phyloP scores from a whole-genome alignment of 2,888 invertebrate species.

The Autographa gamma region DNA sequence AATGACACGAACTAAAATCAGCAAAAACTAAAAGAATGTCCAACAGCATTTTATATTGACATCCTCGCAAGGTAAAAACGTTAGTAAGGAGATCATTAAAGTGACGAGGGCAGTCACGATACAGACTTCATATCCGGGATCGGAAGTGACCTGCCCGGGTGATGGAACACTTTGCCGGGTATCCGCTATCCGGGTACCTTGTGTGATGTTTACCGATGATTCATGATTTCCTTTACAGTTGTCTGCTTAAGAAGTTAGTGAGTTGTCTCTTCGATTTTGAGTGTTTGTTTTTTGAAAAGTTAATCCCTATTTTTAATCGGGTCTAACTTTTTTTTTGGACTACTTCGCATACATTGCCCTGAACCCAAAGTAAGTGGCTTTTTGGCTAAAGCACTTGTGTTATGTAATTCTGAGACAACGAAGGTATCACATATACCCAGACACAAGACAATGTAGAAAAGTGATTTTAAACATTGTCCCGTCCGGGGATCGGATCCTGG shows the following conservation, averaged over 20 bases:
- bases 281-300: background rate
- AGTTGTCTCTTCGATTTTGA: slow-evolving; percentile 13
- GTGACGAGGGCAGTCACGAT: slow-evolving; percentile 68
- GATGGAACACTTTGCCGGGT: slow-evolving; percentile 69
- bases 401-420: no score
- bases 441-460: no score
- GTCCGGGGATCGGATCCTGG: no score
- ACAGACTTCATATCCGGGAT: slow-evolving; percentile 74
- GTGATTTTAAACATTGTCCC: no score
- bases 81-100: slow-evolving; percentile 60
- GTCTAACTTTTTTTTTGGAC: no score
- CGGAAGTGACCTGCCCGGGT: slow-evolving; percentile 67
- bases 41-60: slow-evolving; percentile 23
- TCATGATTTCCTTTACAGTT: slow-evolving; percentile 67
- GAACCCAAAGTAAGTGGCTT: no score
- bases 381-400: no score
- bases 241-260: slow-evolving; percentile 39
- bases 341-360: no score
- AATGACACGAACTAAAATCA: no score
- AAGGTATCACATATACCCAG: no score
- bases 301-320: slow-evolving; percentile 1
- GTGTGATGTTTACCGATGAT: slow-evolving; percentile 68
- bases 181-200: slow-evolving; percentile 39
- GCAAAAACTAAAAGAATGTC: slow-evolving; percentile 26
- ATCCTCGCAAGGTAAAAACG: slow-evolving; percentile 50